Evolutionary conservation across 2,888 invertebrate species (phyloP), one percentile per base, ranked within the genome.

Genomic region (Troides aeacus): DNA sequence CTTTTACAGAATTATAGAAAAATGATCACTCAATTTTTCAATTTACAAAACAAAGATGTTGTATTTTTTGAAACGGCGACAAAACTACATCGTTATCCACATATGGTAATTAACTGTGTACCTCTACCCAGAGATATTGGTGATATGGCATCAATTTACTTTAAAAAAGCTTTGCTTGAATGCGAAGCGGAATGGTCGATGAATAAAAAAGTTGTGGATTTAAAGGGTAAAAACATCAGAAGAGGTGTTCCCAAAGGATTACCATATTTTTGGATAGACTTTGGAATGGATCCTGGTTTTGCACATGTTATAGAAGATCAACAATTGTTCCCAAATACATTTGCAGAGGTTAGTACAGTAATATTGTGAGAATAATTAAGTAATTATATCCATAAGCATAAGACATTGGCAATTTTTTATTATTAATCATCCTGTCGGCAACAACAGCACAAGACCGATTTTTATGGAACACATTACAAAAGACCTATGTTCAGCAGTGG

Each of bases 271-370:
- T 95, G 96, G 92, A 96, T 99, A 0, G 96, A 97, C 86, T 99
- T 99, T 93, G 99, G 97, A 23, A 95, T 96, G 91, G 95, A 96
- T 60, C 95, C 96, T 66, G 99, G 99, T 1, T 99, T 96, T 92
- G 99, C 98, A 62, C 99, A 99, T 90, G 97, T 99, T 0, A 98
- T 99, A 79, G 99, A 99, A 90, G 97, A 99, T 86, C 97, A 97
- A 82, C 93, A 95, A 69, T 84, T 94, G 57, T 99, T 99, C 87
- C 97, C 98, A 0, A 89, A 84, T 66, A 96, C 96, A 87, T 99
- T 99, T 94, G 99, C 97, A 7, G 96, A 97, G 93, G 97, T 97
- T 87, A 85, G 80, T 77, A 15, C 1, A n/a, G n/a, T 53, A 53
- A 53, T 7, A n/a, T n/a, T 53, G n/a, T n/a, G n/a, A 10, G 12